phyloP scores from a whole-genome alignment of 1,140 invertebrate species.

The Latrodectus geometricus region DNA sequence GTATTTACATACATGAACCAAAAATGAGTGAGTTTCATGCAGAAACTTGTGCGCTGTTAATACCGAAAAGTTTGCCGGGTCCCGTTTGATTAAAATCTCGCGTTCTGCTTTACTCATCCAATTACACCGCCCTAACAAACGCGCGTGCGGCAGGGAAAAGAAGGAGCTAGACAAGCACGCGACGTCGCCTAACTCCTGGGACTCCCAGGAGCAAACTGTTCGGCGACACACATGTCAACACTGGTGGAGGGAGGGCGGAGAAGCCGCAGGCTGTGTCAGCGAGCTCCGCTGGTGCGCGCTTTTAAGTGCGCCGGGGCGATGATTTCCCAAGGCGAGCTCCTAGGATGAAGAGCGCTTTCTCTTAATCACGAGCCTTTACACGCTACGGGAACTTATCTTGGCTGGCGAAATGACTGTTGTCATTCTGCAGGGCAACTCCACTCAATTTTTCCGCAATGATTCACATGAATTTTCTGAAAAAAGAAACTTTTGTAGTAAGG shows the following conservation, averaged over 20 bases:
- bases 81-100: conserved; percentile 44
- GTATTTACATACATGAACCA: no score
- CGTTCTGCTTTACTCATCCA: conserved; percentile 40
- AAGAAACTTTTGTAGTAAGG: no score
- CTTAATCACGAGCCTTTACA: background rate
- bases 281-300: conserved; percentile 17
- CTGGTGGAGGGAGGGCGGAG: background rate
- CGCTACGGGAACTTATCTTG: background rate
- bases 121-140: conserved; percentile 1
- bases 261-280: background rate
- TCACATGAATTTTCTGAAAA: no score
- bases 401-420: no score
- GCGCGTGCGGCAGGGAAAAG: background rate
- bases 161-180: background rate
- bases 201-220: conserved; percentile 7
- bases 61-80: background rate
- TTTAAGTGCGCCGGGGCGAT: conserved; percentile 42
- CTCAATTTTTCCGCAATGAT: no score
- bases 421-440: no score
- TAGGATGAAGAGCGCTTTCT: background rate
- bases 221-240: conserved; percentile 39
- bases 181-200: conserved; percentile 1
- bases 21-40: no score
- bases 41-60: no score
- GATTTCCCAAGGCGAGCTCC: conserved; percentile 37